Evolutionary conservation across 2,888 invertebrate genomes (phyloP), one percentile per base, ranked within the genome.

Genomic region (Linyphia triangularis): DNA sequence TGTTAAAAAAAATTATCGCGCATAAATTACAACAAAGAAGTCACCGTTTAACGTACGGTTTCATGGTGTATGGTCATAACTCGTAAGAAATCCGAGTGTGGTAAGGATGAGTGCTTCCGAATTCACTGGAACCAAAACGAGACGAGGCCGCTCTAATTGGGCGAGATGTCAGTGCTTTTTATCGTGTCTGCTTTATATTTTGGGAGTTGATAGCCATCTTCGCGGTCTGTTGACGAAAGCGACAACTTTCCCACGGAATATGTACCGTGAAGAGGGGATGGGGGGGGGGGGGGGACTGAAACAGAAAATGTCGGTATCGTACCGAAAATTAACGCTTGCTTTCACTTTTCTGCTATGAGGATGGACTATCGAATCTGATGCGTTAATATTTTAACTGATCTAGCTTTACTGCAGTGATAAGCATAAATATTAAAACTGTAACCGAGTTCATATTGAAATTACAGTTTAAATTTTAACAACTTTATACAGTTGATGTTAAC

Each of bases 171-270:
- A 59, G 28, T 73, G 51, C 37, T 65, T 43, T n/a, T 59, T 77
- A 24, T 51, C 30, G 6, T 65, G 16, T 61, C 16, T n/a, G 59
- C 33, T 37, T 73, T 51, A 43, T 7, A n/a, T 37, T 37, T 40
- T 61, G 19, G 26, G 26, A 51, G n/a, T 19, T 22, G 67, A 37
- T 65, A 51, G 19, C 69, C 33, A 85, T 85, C 85, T 85, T 85
- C 61, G 51, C 59, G 85, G 61, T 85, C 85, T 69, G 43, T 40
- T 63, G 78, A 78, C 85, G 59, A 59, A 70, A 70, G 43, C 78
- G 69, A 69, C 69, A 77, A 51, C 61, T 72, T 72, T 82, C 82
- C 61, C 82, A 72, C 24, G 72, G 82, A 37, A 30, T 67, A 65
- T n/a, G 63, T 69, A 16, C 19, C 16, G 40, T 28, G 19, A 9